phyloP scores from a whole-genome alignment of 1,140 invertebrate species.

The Nixonia krombeini region DNA sequence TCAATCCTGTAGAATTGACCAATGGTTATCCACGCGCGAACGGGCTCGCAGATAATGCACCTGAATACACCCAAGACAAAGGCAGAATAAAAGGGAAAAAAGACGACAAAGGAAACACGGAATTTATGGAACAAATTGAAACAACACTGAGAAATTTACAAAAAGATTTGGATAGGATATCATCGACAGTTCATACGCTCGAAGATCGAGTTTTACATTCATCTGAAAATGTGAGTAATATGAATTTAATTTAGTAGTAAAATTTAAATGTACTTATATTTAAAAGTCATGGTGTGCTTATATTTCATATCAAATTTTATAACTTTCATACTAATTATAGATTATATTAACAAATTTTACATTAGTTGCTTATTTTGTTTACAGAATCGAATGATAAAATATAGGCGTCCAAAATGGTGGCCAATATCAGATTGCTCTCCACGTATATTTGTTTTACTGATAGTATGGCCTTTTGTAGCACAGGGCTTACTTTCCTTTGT shows the following conservation, averaged over 20 bases:
- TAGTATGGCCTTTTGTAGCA: conserved; percentile 76
- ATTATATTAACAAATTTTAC: too few relatives aligned
- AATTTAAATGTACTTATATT: conserved; percentile 20
- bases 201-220: conserved; percentile 57
- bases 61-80: conserved; percentile 50
- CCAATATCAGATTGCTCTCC: conserved; percentile 73
- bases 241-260: conserved; percentile 46
- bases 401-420: conserved; percentile 70
- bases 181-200: conserved; percentile 58
- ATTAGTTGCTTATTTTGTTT: too few relatives aligned
- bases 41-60: conserved; percentile 22
- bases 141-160: conserved; percentile 63
- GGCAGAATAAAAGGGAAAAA: conserved; percentile 55
- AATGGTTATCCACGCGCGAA: conserved; percentile 55
- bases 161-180: conserved; percentile 66
- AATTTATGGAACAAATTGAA: conserved; percentile 63
- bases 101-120: conserved; percentile 52
- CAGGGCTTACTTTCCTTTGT: conserved; percentile 62
- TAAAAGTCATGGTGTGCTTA: too few relatives aligned
- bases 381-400: conserved; percentile 41
- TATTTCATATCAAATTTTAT: too few relatives aligned
- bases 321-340: too few relatives aligned
- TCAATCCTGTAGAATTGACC: conserved; percentile 46
- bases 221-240: conserved; percentile 16
- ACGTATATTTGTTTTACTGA: conserved; percentile 71